Conservation (phyloP, 2,113 vertebrate genomes). For the Perca flavescens region DNA sequence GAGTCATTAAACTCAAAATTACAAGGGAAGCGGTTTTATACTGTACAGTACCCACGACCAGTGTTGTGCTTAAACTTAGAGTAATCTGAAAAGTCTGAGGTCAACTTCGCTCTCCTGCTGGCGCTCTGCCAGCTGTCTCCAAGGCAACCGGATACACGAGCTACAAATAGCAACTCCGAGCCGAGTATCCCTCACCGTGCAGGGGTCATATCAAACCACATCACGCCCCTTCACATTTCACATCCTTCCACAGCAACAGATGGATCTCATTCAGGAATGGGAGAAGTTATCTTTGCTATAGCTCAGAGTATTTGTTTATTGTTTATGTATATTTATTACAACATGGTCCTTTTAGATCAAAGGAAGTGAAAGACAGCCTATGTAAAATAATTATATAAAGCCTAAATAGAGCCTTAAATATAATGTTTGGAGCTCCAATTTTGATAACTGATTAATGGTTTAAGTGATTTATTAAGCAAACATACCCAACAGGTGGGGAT, state of each 20-base stretch:
- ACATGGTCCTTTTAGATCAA: background rate
- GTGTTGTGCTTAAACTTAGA: too few species aligned
- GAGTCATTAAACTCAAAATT: too few species aligned
- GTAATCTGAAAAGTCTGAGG: conserved; percentile 39
- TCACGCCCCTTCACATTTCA: conserved; percentile 47
- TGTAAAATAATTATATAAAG: background rate
- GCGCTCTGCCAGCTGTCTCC: conserved; percentile 79
- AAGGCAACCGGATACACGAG: conserved; percentile 79
- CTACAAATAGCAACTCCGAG: conserved; percentile 77
- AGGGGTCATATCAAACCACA: conserved; percentile 54
- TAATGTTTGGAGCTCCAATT: background rate
- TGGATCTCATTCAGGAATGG: conserved; percentile 36
- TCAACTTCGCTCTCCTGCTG: conserved; percentile 74
- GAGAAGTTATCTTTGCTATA: background rate
- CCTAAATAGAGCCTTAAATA: background rate
- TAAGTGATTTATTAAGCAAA: background rate
- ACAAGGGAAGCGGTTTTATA: too few species aligned
- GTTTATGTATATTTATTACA: background rate
- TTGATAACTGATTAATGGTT: background rate
- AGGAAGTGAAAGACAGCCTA: background rate
- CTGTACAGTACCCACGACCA: too few species aligned
- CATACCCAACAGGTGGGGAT: background rate
- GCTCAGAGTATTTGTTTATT: background rate
- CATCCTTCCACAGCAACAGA: conserved; percentile 64
- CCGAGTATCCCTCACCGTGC: conserved; percentile 58